These are phyloP conservation scores for Tenualosa thibaudeaui DNA, from an alignment of 2,797 vertebrate species.

Conservation along the genomic window DNA sequence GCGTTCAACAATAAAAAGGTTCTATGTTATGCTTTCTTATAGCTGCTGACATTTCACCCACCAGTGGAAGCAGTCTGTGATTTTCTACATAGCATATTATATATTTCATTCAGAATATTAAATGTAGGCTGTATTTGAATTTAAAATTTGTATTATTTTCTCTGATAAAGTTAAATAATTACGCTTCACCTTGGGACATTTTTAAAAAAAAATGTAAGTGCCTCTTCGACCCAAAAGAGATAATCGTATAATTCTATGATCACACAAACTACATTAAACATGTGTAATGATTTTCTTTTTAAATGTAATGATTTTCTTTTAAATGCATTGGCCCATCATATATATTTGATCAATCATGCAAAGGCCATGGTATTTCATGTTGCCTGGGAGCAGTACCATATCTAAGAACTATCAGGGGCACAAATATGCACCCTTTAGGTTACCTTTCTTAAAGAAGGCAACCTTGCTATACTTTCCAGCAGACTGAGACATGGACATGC, in stretches of 20 bases:
- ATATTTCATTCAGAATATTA: too few relatives aligned
- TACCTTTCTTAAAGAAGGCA: background rate
- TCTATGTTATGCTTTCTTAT: conserved; percentile 42
- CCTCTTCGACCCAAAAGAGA: background rate
- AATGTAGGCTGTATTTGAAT: background rate
- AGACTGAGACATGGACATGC: conserved; percentile 52
- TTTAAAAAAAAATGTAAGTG: background rate
- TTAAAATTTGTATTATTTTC: background rate
- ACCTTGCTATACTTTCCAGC: conserved; percentile 41
- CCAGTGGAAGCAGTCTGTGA: conserved; percentile 37
- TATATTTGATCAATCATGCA: background rate
- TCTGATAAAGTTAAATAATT: background rate
- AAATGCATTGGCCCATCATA: background rate
- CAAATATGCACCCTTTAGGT: background rate
- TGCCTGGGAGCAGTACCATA: background rate
- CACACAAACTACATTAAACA: background rate
- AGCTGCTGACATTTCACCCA: conserved; percentile 58
- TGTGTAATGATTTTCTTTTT: background rate
- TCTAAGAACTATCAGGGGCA: background rate
- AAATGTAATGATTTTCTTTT: background rate
- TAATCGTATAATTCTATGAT: background rate
- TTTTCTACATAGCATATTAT: background rate
- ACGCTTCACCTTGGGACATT: background rate
- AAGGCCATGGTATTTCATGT: background rate
- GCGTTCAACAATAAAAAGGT: conserved; percentile 65